Conservation (phyloP, 1,140 invertebrate genomes). For the Rhyzopertha dominica region DNA sequence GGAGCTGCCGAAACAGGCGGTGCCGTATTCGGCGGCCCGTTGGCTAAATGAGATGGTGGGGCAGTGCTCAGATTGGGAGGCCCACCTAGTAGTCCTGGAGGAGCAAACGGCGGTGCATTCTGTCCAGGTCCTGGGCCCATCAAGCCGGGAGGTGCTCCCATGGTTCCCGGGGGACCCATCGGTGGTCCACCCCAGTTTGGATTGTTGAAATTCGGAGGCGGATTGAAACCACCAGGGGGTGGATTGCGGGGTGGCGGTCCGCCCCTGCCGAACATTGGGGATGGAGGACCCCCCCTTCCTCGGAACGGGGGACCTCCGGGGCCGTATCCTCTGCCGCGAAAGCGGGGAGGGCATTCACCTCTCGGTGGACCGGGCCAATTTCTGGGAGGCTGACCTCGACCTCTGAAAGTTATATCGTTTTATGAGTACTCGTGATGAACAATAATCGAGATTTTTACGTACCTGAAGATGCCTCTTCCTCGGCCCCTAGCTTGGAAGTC, state of each 20-base stretch:
- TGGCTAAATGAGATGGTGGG: conserved; percentile 26
- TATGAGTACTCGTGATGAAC: not conserved
- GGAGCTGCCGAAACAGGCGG: conserved; percentile 2
- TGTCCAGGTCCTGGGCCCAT: conserved; percentile 50
- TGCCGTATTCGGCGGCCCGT: conserved; percentile 19
- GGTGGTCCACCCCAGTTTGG: conserved; percentile 58
- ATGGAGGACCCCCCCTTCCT: conserved; percentile 48
- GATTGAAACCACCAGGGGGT: conserved; percentile 48
- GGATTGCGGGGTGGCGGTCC: conserved; percentile 49
- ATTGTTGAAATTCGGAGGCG: conserved; percentile 49
- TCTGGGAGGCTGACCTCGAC: conserved; percentile 39
- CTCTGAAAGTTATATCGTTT: conserved; percentile 24
- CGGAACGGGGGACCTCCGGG: conserved; percentile 60
- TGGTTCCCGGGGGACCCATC: conserved; percentile 61
- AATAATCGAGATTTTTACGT: conserved; percentile 13
- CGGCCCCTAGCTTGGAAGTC: conserved; percentile 43
- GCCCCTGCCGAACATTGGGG: conserved; percentile 48
- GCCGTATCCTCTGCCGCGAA: conserved; percentile 61
- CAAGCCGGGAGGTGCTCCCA: conserved; percentile 53
- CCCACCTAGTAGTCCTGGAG: conserved; percentile 48
- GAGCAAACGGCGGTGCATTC: conserved; percentile 49
- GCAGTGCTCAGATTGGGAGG: conserved; percentile 43
- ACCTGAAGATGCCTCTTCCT: conserved; percentile 56
- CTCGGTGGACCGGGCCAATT: conserved; percentile 48
- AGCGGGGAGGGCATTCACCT: conserved; percentile 55